Conservation (phyloP, 2,797 vertebrate genomes). For the Vireo griseus region DNA sequence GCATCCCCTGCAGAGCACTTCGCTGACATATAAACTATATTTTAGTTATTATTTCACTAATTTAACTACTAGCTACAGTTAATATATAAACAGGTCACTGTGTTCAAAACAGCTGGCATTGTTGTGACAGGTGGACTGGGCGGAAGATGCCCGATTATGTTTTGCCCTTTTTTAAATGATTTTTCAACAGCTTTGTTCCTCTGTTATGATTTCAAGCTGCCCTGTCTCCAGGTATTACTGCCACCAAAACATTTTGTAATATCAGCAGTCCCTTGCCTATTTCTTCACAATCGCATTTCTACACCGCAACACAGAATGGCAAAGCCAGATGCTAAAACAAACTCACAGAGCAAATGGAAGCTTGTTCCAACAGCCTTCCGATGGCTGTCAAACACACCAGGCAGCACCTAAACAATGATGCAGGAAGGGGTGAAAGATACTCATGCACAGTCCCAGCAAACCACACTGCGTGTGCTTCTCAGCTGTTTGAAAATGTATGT, state of each 20-base stretch:
- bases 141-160: accelerated
- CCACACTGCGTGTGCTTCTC: not conserved
- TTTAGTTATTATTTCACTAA: not conserved
- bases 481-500: not conserved
- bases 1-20: not conserved
- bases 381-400: not conserved
- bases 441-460: not conserved
- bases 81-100: not conserved
- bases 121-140: not conserved
- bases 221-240: not conserved
- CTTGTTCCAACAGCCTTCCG: not conserved
- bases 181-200: not conserved
- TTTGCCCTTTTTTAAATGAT: not conserved
- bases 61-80: not conserved
- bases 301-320: not conserved
- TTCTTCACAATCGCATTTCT: not conserved
- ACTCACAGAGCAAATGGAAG: not conserved
- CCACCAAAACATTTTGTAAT: not conserved
- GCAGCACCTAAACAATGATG: not conserved
- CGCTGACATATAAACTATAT: not conserved
- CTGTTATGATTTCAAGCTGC: not conserved
- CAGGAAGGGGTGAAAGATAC: not conserved
- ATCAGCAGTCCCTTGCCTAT: not conserved
- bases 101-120: not conserved
- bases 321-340: not conserved